These are phyloP conservation scores for Tetheella fluctuosa DNA, from an alignment of 2,888 invertebrate species.

Conservation along the genomic window DNA sequence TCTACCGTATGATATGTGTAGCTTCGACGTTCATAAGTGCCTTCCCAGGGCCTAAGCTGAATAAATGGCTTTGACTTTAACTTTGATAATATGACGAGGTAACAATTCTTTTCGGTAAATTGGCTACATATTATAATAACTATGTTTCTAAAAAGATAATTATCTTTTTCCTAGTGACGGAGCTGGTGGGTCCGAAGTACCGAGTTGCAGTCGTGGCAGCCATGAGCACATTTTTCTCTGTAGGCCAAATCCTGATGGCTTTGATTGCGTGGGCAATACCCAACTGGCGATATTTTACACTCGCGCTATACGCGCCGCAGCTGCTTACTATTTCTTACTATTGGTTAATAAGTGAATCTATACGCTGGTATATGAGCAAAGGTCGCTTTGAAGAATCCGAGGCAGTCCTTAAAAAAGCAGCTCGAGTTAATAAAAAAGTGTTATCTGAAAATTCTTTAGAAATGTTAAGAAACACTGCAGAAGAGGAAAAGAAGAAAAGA, in stretches of 20 bases:
- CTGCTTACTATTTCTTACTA: conserved; percentile 86
- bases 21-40: too few relatives aligned
- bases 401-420: conserved; percentile 84
- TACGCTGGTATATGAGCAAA: conserved; percentile 90
- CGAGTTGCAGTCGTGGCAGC: conserved; percentile 88
- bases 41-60: too few relatives aligned
- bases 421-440: conserved; percentile 81
- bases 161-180: conserved; percentile 86
- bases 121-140: too few relatives aligned
- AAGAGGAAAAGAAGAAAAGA: conserved; percentile 49
- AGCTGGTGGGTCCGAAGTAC: conserved; percentile 88
- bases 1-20: too few relatives aligned
- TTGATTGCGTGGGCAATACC: conserved; percentile 87
- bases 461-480: conserved; percentile 50
- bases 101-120: too few relatives aligned
- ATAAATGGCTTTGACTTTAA: too few relatives aligned
- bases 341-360: conserved; percentile 88
- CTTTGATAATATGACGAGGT: too few relatives aligned
- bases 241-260: conserved; percentile 88
- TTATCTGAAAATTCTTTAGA: conserved; percentile 62
- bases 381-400: conserved; percentile 87
- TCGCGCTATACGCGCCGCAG: conserved; percentile 87
- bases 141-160: too few relatives aligned
- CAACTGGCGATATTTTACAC: conserved; percentile 87
- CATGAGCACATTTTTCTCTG: conserved; percentile 87